These are phyloP conservation scores for Perdita meconis DNA, from an alignment of 2,888 invertebrate genomes.

Conservation along the genomic window DNA sequence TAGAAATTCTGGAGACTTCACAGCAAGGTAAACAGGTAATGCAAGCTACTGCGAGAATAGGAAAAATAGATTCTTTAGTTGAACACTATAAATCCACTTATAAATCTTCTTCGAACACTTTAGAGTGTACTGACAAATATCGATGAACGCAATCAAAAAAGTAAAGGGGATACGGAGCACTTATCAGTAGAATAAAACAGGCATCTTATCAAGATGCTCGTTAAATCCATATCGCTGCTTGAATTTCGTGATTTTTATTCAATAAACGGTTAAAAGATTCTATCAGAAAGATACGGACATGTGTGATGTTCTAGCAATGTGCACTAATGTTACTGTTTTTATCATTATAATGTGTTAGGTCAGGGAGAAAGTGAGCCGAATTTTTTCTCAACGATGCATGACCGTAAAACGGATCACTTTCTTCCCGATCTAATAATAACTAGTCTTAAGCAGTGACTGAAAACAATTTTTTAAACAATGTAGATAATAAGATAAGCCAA, in stretches of 20 bases:
- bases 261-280: neutral
- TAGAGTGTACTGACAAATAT: slow-evolving; percentile 15
- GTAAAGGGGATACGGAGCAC: slow-evolving; percentile 14
- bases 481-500: too few relatives aligned
- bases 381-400: too few relatives aligned
- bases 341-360: too few relatives aligned
- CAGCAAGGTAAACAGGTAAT: neutral
- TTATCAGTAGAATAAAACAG: slow-evolving; percentile 46
- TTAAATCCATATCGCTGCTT: slow-evolving; percentile 13
- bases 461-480: too few relatives aligned
- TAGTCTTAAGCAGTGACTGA: neutral
- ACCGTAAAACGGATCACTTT: too few relatives aligned
- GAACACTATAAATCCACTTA: neutral
- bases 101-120: neutral
- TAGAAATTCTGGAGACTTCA: neutral
- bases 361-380: too few relatives aligned
- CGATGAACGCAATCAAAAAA: neutral
- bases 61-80: neutral
- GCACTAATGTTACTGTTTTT: neutral
- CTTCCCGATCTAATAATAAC: too few relatives aligned
- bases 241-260: neutral
- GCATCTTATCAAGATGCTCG: slow-evolving; percentile 53
- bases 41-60: neutral
- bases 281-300: slow-evolving; percentile 31
- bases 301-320: neutral